Percentiles rank a stretch among this genome's conserved stretches.
Conservation (phyloP, 2,888 invertebrate species). For the Oithona nana region DNA sequence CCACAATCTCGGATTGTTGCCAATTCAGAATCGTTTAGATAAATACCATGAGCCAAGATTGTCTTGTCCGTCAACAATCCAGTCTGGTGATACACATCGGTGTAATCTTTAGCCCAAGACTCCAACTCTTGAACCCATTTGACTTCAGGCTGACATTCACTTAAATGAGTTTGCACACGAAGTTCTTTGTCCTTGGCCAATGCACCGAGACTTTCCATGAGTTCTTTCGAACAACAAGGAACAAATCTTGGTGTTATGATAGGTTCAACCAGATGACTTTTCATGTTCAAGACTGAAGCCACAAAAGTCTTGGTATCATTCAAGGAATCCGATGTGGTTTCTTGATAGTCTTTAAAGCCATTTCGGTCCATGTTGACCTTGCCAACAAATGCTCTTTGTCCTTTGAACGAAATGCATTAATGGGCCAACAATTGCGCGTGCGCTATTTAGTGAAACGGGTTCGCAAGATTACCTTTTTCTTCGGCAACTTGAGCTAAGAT, state of each 20-base stretch:
- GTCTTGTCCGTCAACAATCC: slow-evolving; percentile 51
- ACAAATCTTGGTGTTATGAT: slow-evolving; percentile 67
- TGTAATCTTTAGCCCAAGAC: slow-evolving; percentile 41
- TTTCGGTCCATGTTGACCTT: slow-evolving; percentile 33
- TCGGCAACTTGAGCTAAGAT: slow-evolving; percentile 47
- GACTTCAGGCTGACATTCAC: slow-evolving; percentile 57
- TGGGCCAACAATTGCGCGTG: too few relatives aligned
- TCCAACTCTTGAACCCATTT: slow-evolving; percentile 38
- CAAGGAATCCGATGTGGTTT: slow-evolving; percentile 40
- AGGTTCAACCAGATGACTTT: slow-evolving; percentile 44
- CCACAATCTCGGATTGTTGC: slow-evolving; percentile 38
- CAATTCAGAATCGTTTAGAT: slow-evolving; percentile 50
- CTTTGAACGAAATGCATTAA: too few relatives aligned
- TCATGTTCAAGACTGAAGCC: slow-evolving; percentile 32
- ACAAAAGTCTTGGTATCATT: slow-evolving; percentile 43
- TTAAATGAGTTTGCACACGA: slow-evolving; percentile 62
- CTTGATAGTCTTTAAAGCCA: slow-evolving; percentile 35
- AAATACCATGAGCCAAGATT: slow-evolving; percentile 64
- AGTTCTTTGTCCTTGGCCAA: slow-evolving; percentile 46
- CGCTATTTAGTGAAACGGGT: too few relatives aligned
- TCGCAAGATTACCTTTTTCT: too few relatives aligned
- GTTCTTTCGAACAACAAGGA: slow-evolving; percentile 48
- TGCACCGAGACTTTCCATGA: slow-evolving; percentile 45
- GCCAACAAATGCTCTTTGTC: slow-evolving; percentile 66
- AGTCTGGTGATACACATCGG: slow-evolving; percentile 52